Base-by-base conservation (phyloP, 2,797 vertebrate genomes). In the Pipistrellus nathusii region DNA sequence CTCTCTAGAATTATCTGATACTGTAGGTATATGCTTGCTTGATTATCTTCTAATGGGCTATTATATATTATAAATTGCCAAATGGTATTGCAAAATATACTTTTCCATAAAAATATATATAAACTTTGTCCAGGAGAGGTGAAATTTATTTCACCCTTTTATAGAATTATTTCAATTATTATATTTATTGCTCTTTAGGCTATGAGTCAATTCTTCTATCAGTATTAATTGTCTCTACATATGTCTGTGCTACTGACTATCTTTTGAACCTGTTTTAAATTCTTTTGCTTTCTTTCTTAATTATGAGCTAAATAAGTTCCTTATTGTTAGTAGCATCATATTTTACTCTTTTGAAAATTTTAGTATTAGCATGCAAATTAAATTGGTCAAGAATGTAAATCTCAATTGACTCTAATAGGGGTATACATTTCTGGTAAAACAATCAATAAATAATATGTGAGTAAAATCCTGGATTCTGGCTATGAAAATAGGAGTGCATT, bases 281-380 rank as follows among this genome's bases (percentile, higher is more conserved):
- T 23, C 5, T 57, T 46, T 20, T 15, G 18, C 15, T 85, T 86
- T 69, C 17, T 11, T 55, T 68, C 13, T 51, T 82, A 71, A 85
- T 64, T 92, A 89, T 85, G 17, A 85, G 5, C 10, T 89, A 62
- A 75, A 83, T 10, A 81, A 85, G 46, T 0, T 44, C 10, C 25
- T 53, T 66, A 80, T 62, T 71, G n/a, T 15, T 62, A 41, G 35
- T 13, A 87, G 2, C 27, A 87, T 44, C 25, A 64, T 55, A 62
- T n/a, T 73, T 78, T 44, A 90, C 30, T 41, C 38, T 88, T 80
- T 84, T 78, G 7, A 92, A 72, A 78, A 73, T 6, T 93, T 68
- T 78, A 55, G 80, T 62, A 25, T 32, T 30, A 48, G 1, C 6
- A 62, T 13, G 1, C 35, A 93, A 85, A 78, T 84, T 48, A 76